A percentile compares a stretch with the other conserved stretches of the same genome.
Evolutionary conservation across 2,113 vertebrate species (phyloP).

Genomic region (Amblyornis subalaris): DNA sequence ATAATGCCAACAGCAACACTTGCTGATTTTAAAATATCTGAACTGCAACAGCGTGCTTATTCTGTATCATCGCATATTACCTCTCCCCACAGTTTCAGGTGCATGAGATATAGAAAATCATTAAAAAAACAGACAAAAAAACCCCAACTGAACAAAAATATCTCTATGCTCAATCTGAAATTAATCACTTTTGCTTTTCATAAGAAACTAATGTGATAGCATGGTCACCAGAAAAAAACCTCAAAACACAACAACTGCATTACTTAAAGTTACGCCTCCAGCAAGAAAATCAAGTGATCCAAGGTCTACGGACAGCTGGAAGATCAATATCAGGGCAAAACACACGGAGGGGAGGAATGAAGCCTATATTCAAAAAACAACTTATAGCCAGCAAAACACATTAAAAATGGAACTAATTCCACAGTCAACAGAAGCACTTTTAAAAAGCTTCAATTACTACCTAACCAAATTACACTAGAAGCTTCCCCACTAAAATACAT

Average conservation of each 20-base stretch:
- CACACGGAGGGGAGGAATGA: accelerated
- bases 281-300: neutral
- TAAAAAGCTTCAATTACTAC: neutral
- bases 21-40: neutral
- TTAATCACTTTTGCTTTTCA: neutral
- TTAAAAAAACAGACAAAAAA: neutral
- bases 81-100: neutral
- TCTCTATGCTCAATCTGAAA: neutral
- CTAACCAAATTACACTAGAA: neutral
- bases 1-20: neutral
- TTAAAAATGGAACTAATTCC: neutral
- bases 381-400: neutral
- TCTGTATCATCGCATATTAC: neutral
- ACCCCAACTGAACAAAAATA: neutral
- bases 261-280: neutral
- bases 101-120: neutral
- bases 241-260: accelerated
- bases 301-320: neutral
- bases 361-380: neutral
- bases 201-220: neutral
- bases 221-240: accelerated
- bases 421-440: neutral
- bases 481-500: accelerated
- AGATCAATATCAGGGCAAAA: neutral
- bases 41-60: neutral